Percentiles rank a stretch among this genome's conserved stretches.
Evolutionary conservation across 2,113 vertebrate genomes (phyloP).

Genomic region (Elanoides forficatus): DNA sequence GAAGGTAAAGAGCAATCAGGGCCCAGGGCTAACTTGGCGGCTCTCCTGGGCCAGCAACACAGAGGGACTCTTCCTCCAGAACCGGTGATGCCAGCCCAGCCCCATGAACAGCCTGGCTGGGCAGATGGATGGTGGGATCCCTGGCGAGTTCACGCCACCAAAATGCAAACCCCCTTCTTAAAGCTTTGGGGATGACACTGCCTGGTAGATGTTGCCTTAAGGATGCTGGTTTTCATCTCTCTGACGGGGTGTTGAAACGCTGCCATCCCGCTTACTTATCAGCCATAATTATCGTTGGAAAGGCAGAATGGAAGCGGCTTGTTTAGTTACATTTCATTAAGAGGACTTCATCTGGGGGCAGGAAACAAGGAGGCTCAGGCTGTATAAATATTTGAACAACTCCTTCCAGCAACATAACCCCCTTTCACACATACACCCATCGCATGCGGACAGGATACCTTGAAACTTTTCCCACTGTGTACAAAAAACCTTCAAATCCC

Average conservation of each 20-base stretch:
- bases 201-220: background rate
- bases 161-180: background rate
- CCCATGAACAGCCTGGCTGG: rapidly evolving
- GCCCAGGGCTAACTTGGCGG: rapidly evolving
- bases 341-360: background rate
- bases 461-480: rapidly evolving
- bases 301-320: background rate
- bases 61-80: background rate
- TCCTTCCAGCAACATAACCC: background rate
- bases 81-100: background rate
- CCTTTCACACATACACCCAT: background rate
- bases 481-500: background rate
- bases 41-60: background rate
- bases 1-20: background rate
- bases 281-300: background rate
- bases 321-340: background rate
- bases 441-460: background rate
- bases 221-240: background rate
- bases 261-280: background rate
- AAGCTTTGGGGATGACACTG: background rate
- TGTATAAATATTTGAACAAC: constrained; percentile 1
- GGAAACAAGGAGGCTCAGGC: background rate
- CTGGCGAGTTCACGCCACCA: background rate
- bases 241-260: background rate
- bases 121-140: background rate